Percentiles rank a stretch among this genome's conserved stretches.
These are phyloP conservation scores for Ectropis grisescens DNA, from an alignment of 1,140 invertebrate genomes.

Conservation along the genomic window DNA sequence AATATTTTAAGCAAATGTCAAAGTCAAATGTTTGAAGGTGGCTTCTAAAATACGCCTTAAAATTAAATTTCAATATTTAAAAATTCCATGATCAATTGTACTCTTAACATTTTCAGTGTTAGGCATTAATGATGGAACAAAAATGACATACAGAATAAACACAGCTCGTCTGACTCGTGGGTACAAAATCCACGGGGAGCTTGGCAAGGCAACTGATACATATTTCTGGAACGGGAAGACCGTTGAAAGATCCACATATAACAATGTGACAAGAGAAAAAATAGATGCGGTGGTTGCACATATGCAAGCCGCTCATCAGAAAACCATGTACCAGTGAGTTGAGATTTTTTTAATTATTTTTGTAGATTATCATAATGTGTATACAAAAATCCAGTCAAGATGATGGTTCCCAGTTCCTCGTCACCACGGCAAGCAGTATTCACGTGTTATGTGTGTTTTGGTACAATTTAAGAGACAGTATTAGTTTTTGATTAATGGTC, in stretches of 20 bases:
- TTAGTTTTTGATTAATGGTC: background rate
- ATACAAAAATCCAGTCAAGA: no score
- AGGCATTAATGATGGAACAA: slow-evolving; percentile 78
- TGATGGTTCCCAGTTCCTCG: no score
- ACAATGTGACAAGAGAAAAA: slow-evolving; percentile 74
- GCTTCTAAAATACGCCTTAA: no score
- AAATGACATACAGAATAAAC: slow-evolving; percentile 69
- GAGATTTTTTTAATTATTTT: slow-evolving; percentile 6
- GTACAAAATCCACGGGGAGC: slow-evolving; percentile 82
- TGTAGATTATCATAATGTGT: no score
- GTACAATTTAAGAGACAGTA: no score
- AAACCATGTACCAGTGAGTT: slow-evolving; percentile 86
- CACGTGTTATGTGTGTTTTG: no score
- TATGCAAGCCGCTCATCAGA: slow-evolving; percentile 87
- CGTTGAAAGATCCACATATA: slow-evolving; percentile 79
- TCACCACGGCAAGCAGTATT: no score
- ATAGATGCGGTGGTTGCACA: slow-evolving; percentile 81
- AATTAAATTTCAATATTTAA: no score
- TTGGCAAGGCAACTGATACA: slow-evolving; percentile 85
- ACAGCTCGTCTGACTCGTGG: slow-evolving; percentile 72
- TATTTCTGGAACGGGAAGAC: slow-evolving; percentile 81
- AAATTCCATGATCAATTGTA: no score
- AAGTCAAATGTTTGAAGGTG: no score
- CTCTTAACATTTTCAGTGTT: slow-evolving; percentile 76
- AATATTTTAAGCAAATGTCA: no score